phyloP scores from a whole-genome alignment of 2,888 invertebrate genomes.

The Chymomyza procnemis region DNA sequence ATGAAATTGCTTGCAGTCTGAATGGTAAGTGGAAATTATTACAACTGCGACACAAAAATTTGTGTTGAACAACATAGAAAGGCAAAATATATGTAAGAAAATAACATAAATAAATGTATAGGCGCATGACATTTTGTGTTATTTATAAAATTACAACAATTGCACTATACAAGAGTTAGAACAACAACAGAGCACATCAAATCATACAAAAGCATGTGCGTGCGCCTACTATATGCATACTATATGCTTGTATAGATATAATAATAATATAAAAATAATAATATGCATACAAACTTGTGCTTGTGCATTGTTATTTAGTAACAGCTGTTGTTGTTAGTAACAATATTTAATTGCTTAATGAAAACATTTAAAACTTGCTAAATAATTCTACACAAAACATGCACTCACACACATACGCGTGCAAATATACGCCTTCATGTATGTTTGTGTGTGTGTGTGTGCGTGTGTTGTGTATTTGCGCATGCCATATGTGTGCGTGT shows the following conservation, averaged over 20 bases:
- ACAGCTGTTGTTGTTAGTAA: background rate
- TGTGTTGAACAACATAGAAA: background rate
- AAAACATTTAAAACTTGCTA: background rate
- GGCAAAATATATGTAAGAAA: background rate
- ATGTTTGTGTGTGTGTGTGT: background rate
- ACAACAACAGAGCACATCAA: conserved; percentile 11
- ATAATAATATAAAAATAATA: too few relatives aligned
- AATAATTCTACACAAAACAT: background rate
- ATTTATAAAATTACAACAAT: background rate
- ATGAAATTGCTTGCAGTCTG: conserved; percentile 39
- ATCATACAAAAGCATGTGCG: conserved; percentile 27
- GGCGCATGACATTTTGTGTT: background rate
- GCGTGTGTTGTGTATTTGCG: conserved; percentile 23
- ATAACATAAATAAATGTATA: background rate
- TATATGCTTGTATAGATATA: background rate
- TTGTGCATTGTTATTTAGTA: background rate
- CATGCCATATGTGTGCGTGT: conserved; percentile 12
- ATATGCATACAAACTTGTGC: conserved; percentile 1
- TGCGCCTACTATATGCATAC: background rate
- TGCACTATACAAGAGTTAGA: background rate
- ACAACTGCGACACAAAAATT: background rate
- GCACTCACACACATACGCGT: background rate
- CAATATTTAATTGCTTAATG: background rate
- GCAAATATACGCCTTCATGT: too few relatives aligned
- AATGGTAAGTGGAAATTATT: conserved; percentile 25